A percentile compares a stretch with the other conserved stretches of the same genome.
Evolutionary conservation across 37 sponge, comb jelly and placozoan genomes (phyloP).

Genomic region (Oopsacas minuta): DNA sequence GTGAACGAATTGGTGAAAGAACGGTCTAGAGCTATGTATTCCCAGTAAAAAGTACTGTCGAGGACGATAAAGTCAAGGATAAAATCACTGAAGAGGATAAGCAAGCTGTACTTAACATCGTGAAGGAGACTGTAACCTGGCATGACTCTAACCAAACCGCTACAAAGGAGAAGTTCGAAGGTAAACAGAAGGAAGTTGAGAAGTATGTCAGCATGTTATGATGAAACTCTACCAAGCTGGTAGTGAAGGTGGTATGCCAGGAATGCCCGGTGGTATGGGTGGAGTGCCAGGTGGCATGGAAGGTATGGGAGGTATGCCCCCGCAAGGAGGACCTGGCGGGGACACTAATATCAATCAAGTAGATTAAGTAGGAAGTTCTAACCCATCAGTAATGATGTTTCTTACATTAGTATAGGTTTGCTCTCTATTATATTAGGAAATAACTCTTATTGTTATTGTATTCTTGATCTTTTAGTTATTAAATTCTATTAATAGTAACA

Average conservation of each 20-base stretch:
- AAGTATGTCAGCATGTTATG: slow-evolving; percentile 78
- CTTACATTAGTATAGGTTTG: background rate
- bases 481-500: background rate
- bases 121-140: slow-evolving; percentile 83
- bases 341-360: slow-evolving; percentile 98
- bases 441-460: background rate
- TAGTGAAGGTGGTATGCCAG: too few relatives aligned
- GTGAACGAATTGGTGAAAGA: slow-evolving; percentile 56
- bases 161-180: slow-evolving; percentile 90
- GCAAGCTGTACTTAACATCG: slow-evolving; percentile 57
- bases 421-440: background rate
- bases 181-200: slow-evolving; percentile 94
- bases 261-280: slow-evolving; percentile 37
- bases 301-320: slow-evolving; percentile 53
- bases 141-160: slow-evolving; percentile 92
- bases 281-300: slow-evolving; percentile 66
- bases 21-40: slow-evolving; percentile 82
- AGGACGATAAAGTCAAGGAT: slow-evolving; percentile 95
- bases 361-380: slow-evolving; percentile 41
- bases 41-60: slow-evolving; percentile 85
- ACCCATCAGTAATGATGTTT: background rate
- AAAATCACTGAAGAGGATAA: slow-evolving; percentile 86
- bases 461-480: background rate
- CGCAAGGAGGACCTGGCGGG: slow-evolving; percentile 26
- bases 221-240: slow-evolving; percentile 91